phyloP scores from a whole-genome alignment of 35 echinoderm and acorn worm genomes.

The Heliocidaris tuberculata region DNA sequence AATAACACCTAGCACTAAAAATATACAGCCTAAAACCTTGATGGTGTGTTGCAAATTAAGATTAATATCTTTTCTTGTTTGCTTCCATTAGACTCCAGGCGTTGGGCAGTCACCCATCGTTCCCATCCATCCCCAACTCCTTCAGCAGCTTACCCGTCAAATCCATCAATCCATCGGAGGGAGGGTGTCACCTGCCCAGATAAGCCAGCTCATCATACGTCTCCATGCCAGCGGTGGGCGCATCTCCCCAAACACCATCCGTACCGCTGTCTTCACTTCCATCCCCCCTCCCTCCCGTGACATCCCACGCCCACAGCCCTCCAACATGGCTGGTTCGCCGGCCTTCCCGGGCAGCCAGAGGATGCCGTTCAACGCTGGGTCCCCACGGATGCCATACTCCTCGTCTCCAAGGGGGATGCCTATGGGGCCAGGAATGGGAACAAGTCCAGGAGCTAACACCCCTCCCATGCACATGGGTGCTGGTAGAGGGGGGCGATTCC shows the following conservation, averaged over 20 bases:
- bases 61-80: not conserved
- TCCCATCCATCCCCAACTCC: conserved; percentile 31
- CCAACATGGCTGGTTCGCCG: not conserved
- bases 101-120: not conserved
- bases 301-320: conserved; percentile 20
- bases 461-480: conserved; percentile 48
- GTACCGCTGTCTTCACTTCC: conserved; percentile 59
- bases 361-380: not conserved
- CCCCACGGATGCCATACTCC: conserved; percentile 28
- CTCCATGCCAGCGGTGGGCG: conserved; percentile 71
- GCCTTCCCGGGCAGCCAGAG: not conserved
- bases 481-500: conserved; percentile 31
- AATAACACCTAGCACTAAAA: too few relatives aligned
- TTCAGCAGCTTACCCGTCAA: conserved; percentile 80
- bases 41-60: too few relatives aligned
- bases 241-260: conserved; percentile 76
- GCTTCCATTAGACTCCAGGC: not conserved
- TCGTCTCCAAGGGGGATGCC: conserved; percentile 13
- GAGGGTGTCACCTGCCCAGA: conserved; percentile 74
- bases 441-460: conserved; percentile 24
- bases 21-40: too few relatives aligned
- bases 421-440: conserved; percentile 15
- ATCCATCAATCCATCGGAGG: conserved; percentile 74
- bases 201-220: conserved; percentile 70
- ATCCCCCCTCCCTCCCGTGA: conserved; percentile 6